Percentiles rank a stretch among this genome's conserved stretches.
phyloP scores from a whole-genome alignment of 2,113 vertebrate genomes.

The Balaeniceps rex region DNA sequence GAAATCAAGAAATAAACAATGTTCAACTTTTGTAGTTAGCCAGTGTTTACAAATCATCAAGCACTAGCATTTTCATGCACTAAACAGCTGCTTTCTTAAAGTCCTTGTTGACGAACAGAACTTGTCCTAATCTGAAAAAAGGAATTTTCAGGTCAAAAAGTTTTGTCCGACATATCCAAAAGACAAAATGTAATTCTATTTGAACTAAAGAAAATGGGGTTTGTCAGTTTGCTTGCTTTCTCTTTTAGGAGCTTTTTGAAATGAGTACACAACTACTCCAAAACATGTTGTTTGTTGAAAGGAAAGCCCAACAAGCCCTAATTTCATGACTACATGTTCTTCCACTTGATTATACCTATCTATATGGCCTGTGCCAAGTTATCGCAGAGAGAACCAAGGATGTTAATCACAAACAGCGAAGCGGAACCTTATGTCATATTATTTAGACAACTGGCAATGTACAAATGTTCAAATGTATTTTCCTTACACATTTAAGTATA shows the following conservation, averaged over 20 bases:
- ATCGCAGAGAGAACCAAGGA: neutral
- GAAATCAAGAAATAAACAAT: neutral
- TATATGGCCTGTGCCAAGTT: neutral
- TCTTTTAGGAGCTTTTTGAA: neutral
- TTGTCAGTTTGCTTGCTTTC: neutral
- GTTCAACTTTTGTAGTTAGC: neutral
- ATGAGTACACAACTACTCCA: neutral
- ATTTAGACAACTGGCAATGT: neutral
- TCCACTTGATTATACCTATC: neutral
- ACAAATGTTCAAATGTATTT: neutral
- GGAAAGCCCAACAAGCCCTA: neutral
- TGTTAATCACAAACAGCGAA: neutral
- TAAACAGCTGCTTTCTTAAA: neutral
- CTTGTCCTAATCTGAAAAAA: neutral
- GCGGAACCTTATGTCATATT: neutral
- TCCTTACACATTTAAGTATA: neutral
- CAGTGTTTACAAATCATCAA: neutral
- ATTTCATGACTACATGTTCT: neutral
- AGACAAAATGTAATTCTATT: neutral
- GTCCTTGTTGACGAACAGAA: neutral
- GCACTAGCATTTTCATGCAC: neutral
- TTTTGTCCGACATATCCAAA: neutral
- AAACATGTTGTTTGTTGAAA: rapidly evolving
- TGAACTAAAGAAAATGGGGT: neutral
- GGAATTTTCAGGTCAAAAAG: neutral